Conservation (phyloP, 2,797 vertebrate species). For the Sebastiscus albofasciatus region DNA sequence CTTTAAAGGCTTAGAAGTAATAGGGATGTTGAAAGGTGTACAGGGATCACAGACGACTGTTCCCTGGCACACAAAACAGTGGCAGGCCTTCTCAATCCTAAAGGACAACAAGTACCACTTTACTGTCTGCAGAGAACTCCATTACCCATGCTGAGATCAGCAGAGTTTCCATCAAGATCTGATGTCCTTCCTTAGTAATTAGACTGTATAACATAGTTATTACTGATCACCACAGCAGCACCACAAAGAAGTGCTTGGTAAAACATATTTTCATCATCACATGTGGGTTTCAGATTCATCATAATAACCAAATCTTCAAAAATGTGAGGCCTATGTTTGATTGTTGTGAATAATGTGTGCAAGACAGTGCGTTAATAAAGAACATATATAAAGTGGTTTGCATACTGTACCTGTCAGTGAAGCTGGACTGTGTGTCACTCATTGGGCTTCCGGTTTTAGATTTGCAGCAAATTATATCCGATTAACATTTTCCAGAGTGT, state of each 20-base stretch:
- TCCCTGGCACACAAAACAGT: slow-evolving; percentile 51
- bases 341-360: neutral
- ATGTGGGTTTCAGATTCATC: neutral
- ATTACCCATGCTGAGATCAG: slow-evolving; percentile 71
- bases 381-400: neutral
- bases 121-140: slow-evolving; percentile 61
- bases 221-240: slow-evolving; percentile 31
- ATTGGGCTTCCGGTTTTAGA: slow-evolving; percentile 96
- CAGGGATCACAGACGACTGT: slow-evolving; percentile 52
- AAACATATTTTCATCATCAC: slow-evolving; percentile 9
- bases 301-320: neutral
- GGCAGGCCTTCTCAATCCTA: slow-evolving; percentile 47
- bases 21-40: slow-evolving; percentile 70
- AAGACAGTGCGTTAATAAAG: neutral
- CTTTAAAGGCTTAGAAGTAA: slow-evolving; percentile 70
- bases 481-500: slow-evolving; percentile 90
- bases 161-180: slow-evolving; percentile 67
- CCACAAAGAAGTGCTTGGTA: slow-evolving; percentile 37
- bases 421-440: slow-evolving; percentile 97
- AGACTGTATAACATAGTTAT: slow-evolving; percentile 64
- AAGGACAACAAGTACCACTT: slow-evolving; percentile 64
- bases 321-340: neutral
- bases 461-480: slow-evolving; percentile 88
- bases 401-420: slow-evolving; percentile 92
- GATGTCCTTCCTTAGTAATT: slow-evolving; percentile 59